Evolutionary conservation across 2,113 vertebrate species (phyloP).

Genomic region (Ammodramus savannarum): DNA sequence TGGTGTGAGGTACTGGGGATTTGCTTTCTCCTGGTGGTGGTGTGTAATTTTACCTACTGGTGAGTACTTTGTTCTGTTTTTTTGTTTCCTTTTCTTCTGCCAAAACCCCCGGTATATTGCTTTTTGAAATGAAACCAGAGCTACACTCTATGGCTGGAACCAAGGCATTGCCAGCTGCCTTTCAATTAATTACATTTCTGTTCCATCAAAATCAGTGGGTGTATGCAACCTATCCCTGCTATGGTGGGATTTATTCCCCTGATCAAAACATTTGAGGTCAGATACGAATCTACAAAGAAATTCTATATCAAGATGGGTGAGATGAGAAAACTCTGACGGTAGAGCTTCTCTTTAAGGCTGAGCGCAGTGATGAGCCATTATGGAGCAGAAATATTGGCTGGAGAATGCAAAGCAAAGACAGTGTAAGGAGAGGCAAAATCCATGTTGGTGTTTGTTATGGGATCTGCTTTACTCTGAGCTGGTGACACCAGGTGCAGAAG

Average conservation of each 20-base stretch:
- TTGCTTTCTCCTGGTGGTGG: not conserved
- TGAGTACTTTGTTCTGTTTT: not conserved
- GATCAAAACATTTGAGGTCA: not conserved
- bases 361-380: rapidly evolving
- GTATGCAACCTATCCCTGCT: not conserved
- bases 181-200: not conserved
- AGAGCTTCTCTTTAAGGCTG: not conserved
- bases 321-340: not conserved
- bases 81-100: not conserved
- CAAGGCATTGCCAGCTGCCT: not conserved
- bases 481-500: not conserved
- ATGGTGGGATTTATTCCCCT: not conserved
- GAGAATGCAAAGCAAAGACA: not conserved
- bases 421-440: not conserved
- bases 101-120: not conserved
- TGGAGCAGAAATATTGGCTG: not conserved
- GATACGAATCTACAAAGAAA: not conserved
- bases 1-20: not conserved
- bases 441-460: rapidly evolving
- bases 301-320: not conserved
- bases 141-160: not conserved
- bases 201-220: not conserved
- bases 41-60: not conserved
- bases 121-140: not conserved
- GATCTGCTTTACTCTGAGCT: not conserved